phyloP scores from a whole-genome alignment of 2,888 invertebrate species.

The Loripinus fragilis region DNA sequence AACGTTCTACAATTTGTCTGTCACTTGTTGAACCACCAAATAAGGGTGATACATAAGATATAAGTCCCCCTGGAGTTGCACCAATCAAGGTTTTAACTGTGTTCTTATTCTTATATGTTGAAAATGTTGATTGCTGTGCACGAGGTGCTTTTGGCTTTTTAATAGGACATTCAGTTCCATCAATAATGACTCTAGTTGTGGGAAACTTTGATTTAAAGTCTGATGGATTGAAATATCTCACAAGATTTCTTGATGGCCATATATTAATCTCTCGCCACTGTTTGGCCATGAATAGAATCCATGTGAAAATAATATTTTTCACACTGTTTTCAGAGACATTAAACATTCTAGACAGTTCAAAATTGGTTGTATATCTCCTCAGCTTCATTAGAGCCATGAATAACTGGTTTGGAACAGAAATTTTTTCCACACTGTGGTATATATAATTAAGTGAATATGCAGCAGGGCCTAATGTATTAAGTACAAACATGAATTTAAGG shows the following conservation, averaged over 20 bases:
- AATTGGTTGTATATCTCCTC: constrained; percentile 25
- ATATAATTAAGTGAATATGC: no score
- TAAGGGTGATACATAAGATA: constrained; percentile 26
- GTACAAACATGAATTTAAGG: constrained; percentile 23
- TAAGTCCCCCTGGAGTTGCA: constrained; percentile 48
- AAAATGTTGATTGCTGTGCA: constrained; percentile 55
- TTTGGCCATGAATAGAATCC: constrained; percentile 47
- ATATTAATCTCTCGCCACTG: constrained; percentile 51
- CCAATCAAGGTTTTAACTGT: constrained; percentile 51
- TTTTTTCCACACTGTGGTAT: no score
- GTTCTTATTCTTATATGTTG: constrained; percentile 61
- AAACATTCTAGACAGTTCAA: constrained; percentile 49
- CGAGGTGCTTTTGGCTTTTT: constrained; percentile 48
- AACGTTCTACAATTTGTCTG: constrained; percentile 56
- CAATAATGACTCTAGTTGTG: constrained; percentile 57
- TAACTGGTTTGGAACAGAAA: no score
- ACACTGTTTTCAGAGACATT: constrained; percentile 40
- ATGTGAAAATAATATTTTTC: constrained; percentile 39
- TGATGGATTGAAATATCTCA: constrained; percentile 50
- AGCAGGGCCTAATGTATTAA: no score
- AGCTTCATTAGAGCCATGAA: no score
- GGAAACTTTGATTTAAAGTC: constrained; percentile 58
- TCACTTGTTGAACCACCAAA: constrained; percentile 52
- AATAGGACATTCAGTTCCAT: constrained; percentile 63
- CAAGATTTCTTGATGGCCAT: constrained; percentile 53